These are phyloP conservation scores for Syrmaticus mikado DNA, from an alignment of 2,113 vertebrate species.

Conservation along the genomic window DNA sequence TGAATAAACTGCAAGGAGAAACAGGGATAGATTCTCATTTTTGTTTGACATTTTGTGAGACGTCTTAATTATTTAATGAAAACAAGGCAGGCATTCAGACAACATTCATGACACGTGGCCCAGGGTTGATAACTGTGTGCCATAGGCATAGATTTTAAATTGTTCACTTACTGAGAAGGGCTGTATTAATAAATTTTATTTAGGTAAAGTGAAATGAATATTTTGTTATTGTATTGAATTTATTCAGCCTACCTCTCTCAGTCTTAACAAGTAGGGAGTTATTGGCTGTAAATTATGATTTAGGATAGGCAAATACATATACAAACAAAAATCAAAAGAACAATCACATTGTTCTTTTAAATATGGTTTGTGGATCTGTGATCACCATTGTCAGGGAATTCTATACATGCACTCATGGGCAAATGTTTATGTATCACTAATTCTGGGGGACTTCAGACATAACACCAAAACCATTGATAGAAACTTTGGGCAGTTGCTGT, in stretches of 20 bases:
- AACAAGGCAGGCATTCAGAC: background rate
- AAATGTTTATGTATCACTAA: background rate
- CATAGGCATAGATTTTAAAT: conserved; percentile 36
- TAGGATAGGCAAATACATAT: background rate
- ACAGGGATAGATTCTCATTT: background rate
- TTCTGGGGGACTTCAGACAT: background rate
- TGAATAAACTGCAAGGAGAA: conserved; percentile 2
- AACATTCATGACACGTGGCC: background rate
- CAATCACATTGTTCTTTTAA: background rate
- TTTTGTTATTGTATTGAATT: conserved; percentile 27
- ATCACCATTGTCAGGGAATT: background rate
- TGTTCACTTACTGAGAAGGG: conserved; percentile 51
- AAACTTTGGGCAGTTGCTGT: background rate
- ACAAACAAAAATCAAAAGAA: background rate
- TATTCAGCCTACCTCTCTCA: conserved; percentile 5
- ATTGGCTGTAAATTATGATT: background rate
- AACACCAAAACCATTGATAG: too few relatives aligned
- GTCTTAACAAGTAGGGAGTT: background rate
- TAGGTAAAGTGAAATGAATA: conserved; percentile 32
- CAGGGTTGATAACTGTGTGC: background rate
- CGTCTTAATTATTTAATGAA: conserved; percentile 15
- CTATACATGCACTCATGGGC: accelerated
- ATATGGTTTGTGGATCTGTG: background rate
- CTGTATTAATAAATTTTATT: conserved; percentile 42
- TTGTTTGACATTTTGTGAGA: background rate